Conservation (phyloP, 1,140 invertebrate genomes). For the Drosophila sproati region DNA sequence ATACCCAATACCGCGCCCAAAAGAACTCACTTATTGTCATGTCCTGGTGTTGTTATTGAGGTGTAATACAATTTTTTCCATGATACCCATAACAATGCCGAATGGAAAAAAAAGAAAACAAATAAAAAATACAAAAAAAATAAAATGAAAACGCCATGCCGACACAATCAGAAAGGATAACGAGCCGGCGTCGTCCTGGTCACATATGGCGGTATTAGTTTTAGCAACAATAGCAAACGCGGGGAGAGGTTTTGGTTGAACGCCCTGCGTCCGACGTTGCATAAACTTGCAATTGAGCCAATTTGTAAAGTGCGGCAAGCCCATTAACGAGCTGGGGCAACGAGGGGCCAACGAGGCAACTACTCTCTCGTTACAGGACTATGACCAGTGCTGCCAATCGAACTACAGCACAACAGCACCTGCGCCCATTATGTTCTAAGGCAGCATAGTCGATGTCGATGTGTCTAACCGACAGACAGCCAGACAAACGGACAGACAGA, state of each 20-base stretch:
- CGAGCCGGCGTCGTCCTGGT: slow-evolving; percentile 60
- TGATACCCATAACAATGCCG: slow-evolving; percentile 74
- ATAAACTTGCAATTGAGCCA: slow-evolving; percentile 83
- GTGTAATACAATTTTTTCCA: slow-evolving; percentile 84
- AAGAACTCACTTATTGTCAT: slow-evolving; percentile 65
- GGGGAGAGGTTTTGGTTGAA: background rate
- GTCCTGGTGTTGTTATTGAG: slow-evolving; percentile 84
- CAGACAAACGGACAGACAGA: too few species aligned
- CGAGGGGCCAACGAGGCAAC: slow-evolving; percentile 23
- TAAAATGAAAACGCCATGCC: slow-evolving; percentile 35
- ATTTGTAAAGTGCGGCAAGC: slow-evolving; percentile 82
- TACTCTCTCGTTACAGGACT: slow-evolving; percentile 31
- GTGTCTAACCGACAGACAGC: too few species aligned
- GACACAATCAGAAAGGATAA: slow-evolving; percentile 77
- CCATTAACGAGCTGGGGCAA: slow-evolving; percentile 63
- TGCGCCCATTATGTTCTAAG: slow-evolving; percentile 20
- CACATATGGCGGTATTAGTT: slow-evolving; percentile 80
- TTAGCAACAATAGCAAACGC: slow-evolving; percentile 46
- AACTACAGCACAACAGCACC: slow-evolving; percentile 32
- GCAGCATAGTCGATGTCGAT: background rate
- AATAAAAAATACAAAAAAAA: slow-evolving; percentile 22
- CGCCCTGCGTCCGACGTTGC: slow-evolving; percentile 43
- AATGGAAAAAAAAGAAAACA: slow-evolving; percentile 16
- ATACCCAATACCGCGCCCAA: slow-evolving; percentile 45
- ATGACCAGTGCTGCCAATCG: slow-evolving; percentile 46